These are phyloP conservation scores for Macrotrachela quadricornifera DNA, from an alignment of 1,140 invertebrate species.

Conservation along the genomic window DNA sequence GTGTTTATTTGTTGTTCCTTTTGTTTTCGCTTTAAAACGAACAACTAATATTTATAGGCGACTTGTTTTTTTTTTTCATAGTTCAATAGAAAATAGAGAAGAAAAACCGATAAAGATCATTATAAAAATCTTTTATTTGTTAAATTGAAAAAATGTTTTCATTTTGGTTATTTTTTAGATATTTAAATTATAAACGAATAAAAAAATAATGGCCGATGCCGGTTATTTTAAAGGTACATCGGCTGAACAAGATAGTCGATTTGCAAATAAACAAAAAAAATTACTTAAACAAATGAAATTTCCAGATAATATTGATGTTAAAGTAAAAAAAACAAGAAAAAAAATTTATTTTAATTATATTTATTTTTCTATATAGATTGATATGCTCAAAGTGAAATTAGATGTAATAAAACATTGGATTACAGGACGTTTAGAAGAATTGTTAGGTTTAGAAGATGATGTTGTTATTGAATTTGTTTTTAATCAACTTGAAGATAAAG, in stretches of 20 bases:
- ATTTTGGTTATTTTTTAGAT: too few species aligned
- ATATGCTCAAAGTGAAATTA: slow-evolving; percentile 91
- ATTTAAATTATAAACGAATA: not conserved
- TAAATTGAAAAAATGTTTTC: too few species aligned
- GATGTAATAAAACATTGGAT: slow-evolving; percentile 98
- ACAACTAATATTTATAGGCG: too few species aligned
- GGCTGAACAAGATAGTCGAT: slow-evolving; percentile 90
- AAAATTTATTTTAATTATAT: not conserved
- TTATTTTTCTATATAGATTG: slow-evolving; percentile 46
- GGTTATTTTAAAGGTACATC: slow-evolving; percentile 57
- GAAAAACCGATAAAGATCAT: too few species aligned
- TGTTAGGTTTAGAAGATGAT: slow-evolving; percentile 76
- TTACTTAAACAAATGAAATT: slow-evolving; percentile 96
- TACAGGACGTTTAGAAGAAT: slow-evolving; percentile 73
- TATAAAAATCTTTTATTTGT: too few species aligned
- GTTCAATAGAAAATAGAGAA: too few species aligned
- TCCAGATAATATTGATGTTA: slow-evolving; percentile 54
- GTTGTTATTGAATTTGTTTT: slow-evolving; percentile 95
- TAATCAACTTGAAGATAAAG: slow-evolving; percentile 65
- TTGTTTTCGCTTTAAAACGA: too few species aligned
- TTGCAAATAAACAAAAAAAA: slow-evolving; percentile 97
- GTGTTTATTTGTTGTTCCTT: too few species aligned
- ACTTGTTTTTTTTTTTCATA: too few species aligned
- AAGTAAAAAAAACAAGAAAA: not conserved
- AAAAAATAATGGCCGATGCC: not conserved